These are phyloP conservation scores for Leptatherina wallacei DNA, from an alignment of 2,797 vertebrate genomes.

Conservation along the genomic window DNA sequence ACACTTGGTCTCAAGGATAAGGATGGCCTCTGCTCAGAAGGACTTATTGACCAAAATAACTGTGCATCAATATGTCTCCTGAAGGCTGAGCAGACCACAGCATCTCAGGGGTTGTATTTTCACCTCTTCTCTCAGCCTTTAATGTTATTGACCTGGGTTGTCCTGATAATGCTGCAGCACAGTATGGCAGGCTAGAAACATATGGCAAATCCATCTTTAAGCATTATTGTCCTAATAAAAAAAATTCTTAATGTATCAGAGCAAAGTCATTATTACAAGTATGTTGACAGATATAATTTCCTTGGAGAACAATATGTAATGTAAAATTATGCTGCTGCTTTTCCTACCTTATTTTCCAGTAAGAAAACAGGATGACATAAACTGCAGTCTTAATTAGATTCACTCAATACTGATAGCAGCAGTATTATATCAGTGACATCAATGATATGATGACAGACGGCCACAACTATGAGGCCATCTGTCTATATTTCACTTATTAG, in stretches of 20 bases:
- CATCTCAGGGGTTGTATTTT: constrained; percentile 78
- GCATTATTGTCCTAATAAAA: constrained; percentile 41
- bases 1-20: constrained; percentile 81
- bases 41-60: constrained; percentile 87
- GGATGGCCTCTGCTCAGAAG: constrained; percentile 81
- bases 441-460: constrained; percentile 77
- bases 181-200: constrained; percentile 33
- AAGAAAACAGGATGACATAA: constrained; percentile 59
- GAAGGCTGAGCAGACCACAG: constrained; percentile 77
- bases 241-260: constrained; percentile 30
- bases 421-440: constrained; percentile 71
- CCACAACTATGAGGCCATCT: constrained; percentile 73
- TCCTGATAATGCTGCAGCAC: constrained; percentile 65
- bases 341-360: constrained; percentile 52
- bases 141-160: constrained; percentile 74
- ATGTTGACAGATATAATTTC: constrained; percentile 24
- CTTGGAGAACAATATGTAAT: constrained; percentile 25
- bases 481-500: constrained; percentile 63
- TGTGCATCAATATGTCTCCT: constrained; percentile 83
- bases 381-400: constrained; percentile 68
- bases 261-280: constrained; percentile 32
- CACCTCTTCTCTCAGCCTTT: constrained; percentile 66
- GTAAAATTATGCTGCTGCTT: constrained; percentile 42
- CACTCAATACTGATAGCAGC: constrained; percentile 65
- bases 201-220: constrained; percentile 47